Evolutionary conservation across 1,140 invertebrate genomes (phyloP), one percentile per base, ranked within the genome.

Genomic region (Lepeophtheirus salmonis): DNA sequence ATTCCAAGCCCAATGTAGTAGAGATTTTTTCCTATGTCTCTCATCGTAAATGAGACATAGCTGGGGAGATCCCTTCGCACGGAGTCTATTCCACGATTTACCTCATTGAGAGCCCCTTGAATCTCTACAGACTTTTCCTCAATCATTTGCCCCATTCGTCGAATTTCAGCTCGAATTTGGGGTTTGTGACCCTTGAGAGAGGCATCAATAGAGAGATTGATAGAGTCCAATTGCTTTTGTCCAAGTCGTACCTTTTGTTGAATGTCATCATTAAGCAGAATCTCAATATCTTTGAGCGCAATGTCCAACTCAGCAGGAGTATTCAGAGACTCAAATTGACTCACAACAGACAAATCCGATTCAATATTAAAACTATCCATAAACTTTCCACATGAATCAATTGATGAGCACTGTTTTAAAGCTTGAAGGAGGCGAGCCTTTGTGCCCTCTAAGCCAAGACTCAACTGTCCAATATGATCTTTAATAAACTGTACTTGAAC

Each of bases 1-100:
- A 61, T 24, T 18, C 59, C 59, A 2, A 61, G 18, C 12, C 59
- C 59, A 55, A 61, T 61, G 21, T 61, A 61, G 50, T 22, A 55
- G 23, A 57, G 23, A 30, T 57, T 24, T 14, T 12, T 3, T 14
- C 26, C 55, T n/a, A 26, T 26, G 16, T 57, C 55, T n/a, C 30
- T 6, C 30, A 41, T 6, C 6, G 6, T n/a, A 41, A 10, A n/a
- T 16, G 16, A 17, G 23, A 57, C 26, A 16, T 24, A 17, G 16
- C 25, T 41, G 13, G 55, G 55, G 14, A 57, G 13, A n/a, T 57
- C 55, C 3, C 23, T 25, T 2, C 16, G 23, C 23, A 57, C 55
- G 16, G 55, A 17, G 26, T 21, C 22, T 12, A 57, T 17, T 13
- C 26, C 26, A 12, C 20, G 17, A 17, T 57, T 17, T 16, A 57